Base-by-base conservation (phyloP, 2,888 invertebrate species). In the Cordilura impudica region DNA sequence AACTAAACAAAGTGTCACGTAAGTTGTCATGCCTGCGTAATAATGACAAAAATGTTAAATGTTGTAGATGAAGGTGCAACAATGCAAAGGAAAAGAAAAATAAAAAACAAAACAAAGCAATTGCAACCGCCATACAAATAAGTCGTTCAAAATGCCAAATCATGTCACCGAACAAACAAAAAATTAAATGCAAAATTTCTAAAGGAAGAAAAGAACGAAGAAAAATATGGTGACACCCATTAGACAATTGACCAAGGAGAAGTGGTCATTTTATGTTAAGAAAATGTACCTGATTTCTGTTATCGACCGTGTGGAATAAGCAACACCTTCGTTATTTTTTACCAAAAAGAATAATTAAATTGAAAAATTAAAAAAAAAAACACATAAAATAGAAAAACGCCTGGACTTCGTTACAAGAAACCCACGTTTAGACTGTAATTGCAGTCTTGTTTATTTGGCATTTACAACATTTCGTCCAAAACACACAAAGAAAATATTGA, bases 141-240 rank as follows among this genome's bases (percentile, higher is more conserved):
- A 71, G 65, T 72, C 75, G 75, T 79, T 79, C 45, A 53, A 72
- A 53, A 49, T 79, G 79, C 67, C 79, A 79, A 63, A 79, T 79
- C 71, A 79, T 75, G 63, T 75, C 26, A 72, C 31, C 29, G n/a
- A 4, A 31, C 56, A 10, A 54, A 47, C 58, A 74, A 70, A 35
- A n/a, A n/a, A n/a, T n/a, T 49, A 18, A 66, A 49, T 53, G 53
- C 70, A 54, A 56, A 71, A 56, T 61, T 21, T 39, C 16, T 56
- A 29, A 19, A 1, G 23, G 31, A 19, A 31, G 47, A 23, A 54
- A 23, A 29, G 26, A 26, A 12, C 56, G 6, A 43, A 51, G 53
- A 31, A 53, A n/a, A n/a, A n/a, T n/a, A n/a, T n/a, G 35, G 43
- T 56, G 61, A 58, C 78, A 58, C 19, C 21, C 18, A 58, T 23